Percentiles rank a stretch among this genome's conserved stretches.
phyloP scores from a whole-genome alignment of 92 coral and sea anemone species.

The Parazoanthus atlanticus region DNA sequence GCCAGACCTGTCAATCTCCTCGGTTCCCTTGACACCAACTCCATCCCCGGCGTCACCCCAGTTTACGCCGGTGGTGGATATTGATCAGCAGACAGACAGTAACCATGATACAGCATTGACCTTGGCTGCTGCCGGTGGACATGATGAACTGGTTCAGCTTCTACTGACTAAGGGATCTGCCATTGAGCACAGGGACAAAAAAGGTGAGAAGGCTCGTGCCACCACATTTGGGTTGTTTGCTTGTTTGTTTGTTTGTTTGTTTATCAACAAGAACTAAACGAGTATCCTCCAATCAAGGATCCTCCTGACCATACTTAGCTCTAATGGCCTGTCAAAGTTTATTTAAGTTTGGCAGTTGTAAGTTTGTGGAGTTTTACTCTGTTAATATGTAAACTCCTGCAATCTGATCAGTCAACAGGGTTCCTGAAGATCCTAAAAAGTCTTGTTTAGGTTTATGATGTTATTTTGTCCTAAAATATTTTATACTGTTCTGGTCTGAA shows the following conservation, averaged over 20 bases:
- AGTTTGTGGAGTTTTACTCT: background rate
- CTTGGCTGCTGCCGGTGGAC: conserved; percentile 98
- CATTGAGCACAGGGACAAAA: conserved; percentile 95
- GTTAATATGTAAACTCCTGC: background rate
- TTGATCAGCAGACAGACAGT: conserved; percentile 98
- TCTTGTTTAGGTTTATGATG: background rate
- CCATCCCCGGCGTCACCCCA: conserved; percentile 98
- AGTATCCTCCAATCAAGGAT: background rate
- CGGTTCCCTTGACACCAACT: conserved; percentile 92
- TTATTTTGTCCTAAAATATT: background rate
- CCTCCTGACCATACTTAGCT: background rate
- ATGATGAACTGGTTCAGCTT: conserved; percentile 91
- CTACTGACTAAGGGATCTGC: conserved; percentile 84
- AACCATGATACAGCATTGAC: conserved; percentile 98
- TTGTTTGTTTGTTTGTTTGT: background rate
- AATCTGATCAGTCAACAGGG: background rate
- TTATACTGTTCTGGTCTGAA: too few species aligned
- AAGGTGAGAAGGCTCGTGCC: conserved; percentile 65
- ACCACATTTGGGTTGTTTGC: background rate
- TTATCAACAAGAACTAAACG: background rate
- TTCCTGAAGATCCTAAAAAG: background rate
- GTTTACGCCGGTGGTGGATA: conserved; percentile 90
- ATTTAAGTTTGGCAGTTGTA: background rate
- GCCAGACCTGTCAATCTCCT: conserved; percentile 77
- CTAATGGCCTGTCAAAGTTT: background rate